Evolutionary conservation across 1,140 invertebrate species (phyloP).

Genomic region (Dufourea novaeangliae): DNA sequence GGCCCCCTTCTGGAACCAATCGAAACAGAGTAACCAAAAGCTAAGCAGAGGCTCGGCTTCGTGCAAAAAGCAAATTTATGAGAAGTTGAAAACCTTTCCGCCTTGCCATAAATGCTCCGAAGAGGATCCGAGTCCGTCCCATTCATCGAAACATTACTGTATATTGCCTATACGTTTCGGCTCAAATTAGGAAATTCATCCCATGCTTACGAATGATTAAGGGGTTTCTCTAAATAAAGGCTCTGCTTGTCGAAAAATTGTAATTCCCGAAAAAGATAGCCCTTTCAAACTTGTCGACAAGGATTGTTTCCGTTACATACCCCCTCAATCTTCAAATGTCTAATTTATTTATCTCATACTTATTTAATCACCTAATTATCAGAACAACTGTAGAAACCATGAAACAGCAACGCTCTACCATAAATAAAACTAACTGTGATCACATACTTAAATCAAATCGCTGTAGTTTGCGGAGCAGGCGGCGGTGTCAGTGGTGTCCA

Average conservation of each 20-base stretch:
- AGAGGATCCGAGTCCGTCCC: background rate
- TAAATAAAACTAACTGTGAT: slow-evolving; percentile 24
- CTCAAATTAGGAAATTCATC: background rate
- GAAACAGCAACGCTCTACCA: slow-evolving; percentile 7
- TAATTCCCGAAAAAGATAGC: too few relatives aligned
- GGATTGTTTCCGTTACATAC: too few relatives aligned
- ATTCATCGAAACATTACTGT: background rate
- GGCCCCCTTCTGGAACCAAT: too few relatives aligned
- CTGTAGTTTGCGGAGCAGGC: slow-evolving; percentile 76
- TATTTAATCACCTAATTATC: slow-evolving; percentile 18
- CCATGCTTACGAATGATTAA: slow-evolving; percentile 3
- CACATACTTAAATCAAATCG: slow-evolving; percentile 70
- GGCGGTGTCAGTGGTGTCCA: slow-evolving; percentile 77
- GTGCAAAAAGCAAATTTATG: too few relatives aligned
- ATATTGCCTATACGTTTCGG: background rate
- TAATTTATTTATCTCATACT: background rate
- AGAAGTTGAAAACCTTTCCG: too few relatives aligned
- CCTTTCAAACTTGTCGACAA: too few relatives aligned
- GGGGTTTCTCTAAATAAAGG: too few relatives aligned
- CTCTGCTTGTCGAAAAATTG: too few relatives aligned
- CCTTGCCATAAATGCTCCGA: too few relatives aligned
- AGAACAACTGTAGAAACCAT: slow-evolving; percentile 12
- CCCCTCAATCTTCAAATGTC: too few relatives aligned
- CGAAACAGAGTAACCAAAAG: too few relatives aligned
- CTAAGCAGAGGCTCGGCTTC: too few relatives aligned